Base-by-base conservation (phyloP, 2,888 invertebrate genomes). In the Belgica antarctica region DNA sequence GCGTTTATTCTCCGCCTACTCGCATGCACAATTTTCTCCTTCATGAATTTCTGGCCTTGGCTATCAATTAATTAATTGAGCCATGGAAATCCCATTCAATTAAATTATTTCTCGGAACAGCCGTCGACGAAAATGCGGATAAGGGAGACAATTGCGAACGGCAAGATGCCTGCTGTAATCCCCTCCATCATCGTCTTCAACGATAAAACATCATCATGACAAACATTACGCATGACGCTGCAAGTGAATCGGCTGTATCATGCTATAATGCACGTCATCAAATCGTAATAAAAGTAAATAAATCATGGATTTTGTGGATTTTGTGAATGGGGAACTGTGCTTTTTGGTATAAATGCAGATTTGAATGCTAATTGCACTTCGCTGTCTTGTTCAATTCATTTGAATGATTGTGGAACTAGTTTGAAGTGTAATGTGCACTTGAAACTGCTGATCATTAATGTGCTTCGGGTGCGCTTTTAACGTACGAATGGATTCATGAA, bases 61-160 rank as follows among this genome's bases (percentile, higher is more conserved):
- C 27, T 27, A 59, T 27, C 59, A 59, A 59, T 59, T 59, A 59
- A 59, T 59, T 59, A 59, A 59, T 59, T 25, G 59, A 59, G 59
- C 27, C 59, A 59, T 59, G 27, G 27, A 52, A 59, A 27, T 59
- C 27, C 8, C 59, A n/a, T 59, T 59, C 27, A 24, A 27, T 59
- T 59, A 59, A 52, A 52, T 52, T 22, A n/a, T n/a, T 52, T 52
- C 52, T 52, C 7, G 22, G 19, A 52, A 17, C 12, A 8, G 7
- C 22, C 52, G 52, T 41, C n/a, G 12, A 12, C 15, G 41, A 5
- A 41, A 15, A 41, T 41, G 41, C 41, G 3, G 4, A 41, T 12
- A 41, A 15, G 41, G 41, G 41, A 41, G 41, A 41, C 41, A 52
- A 52, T 52, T 17, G 52, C 41, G 15, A 41, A 41, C 41, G 15